phyloP scores from a whole-genome alignment of 37 sponge, comb jelly and placozoan species.

The Hormiphora californensis region DNA sequence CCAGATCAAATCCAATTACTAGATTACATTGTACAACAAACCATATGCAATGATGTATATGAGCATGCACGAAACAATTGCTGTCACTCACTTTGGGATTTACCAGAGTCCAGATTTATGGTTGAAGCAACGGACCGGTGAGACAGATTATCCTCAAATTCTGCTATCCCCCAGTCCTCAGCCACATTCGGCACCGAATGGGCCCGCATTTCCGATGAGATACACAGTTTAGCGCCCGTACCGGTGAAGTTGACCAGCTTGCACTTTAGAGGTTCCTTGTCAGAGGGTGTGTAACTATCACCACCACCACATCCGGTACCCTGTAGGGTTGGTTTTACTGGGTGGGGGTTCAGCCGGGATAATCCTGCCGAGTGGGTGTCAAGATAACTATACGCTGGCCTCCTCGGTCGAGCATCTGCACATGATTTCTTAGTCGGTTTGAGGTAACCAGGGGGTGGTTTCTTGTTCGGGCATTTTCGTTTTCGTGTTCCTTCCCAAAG shows the following conservation, averaged over 20 bases:
- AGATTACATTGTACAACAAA: too few relatives aligned
- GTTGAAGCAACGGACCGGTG: not conserved
- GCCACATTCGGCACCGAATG: not conserved
- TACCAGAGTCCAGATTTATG: slow-evolving; percentile 24
- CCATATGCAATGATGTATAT: too few relatives aligned
- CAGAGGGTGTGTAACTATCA: not conserved
- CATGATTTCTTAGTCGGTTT: too few relatives aligned
- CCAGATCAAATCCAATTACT: too few relatives aligned
- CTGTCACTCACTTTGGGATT: slow-evolving; percentile 27
- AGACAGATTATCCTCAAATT: slow-evolving; percentile 4
- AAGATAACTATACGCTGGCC: not conserved
- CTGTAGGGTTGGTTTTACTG: too few relatives aligned
- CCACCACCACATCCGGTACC: not conserved
- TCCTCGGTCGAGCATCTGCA: not conserved
- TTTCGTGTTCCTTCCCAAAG: not conserved
- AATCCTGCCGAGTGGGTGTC: slow-evolving; percentile 28
- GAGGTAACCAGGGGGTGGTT: not conserved
- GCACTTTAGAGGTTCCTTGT: slow-evolving; percentile 34
- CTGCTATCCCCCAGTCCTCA: not conserved
- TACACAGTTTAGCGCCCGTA: not conserved
- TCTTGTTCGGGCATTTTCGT: slow-evolving; percentile 2
- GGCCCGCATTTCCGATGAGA: not conserved
- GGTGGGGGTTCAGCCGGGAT: too few relatives aligned
- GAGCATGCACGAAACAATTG: too few relatives aligned
- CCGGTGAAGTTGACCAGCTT: slow-evolving; percentile 20